phyloP scores from a whole-genome alignment of 2,888 invertebrate genomes.

The Andrena praecox region DNA sequence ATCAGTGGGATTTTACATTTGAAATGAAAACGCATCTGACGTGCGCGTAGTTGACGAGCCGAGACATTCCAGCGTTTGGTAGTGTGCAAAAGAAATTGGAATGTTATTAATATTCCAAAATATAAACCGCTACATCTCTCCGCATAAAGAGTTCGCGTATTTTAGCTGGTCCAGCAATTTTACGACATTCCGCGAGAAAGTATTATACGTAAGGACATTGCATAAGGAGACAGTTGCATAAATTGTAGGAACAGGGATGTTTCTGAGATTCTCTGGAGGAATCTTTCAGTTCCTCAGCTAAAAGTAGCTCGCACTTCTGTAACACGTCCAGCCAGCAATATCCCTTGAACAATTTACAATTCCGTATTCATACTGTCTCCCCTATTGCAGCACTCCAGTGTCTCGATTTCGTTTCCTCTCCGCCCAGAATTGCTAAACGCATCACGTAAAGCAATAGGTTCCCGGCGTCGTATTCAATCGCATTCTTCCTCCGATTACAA shows the following conservation, averaged over 20 bases:
- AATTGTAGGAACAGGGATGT: too few species aligned
- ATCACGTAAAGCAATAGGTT: constrained; percentile 62
- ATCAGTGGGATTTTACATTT: neutral
- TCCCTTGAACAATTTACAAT: neutral
- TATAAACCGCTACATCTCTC: too few species aligned
- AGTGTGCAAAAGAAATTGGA: too few species aligned
- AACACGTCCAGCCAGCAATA: neutral
- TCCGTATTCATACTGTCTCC: constrained; percentile 21
- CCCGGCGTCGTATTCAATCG: constrained; percentile 35
- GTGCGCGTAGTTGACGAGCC: too few species aligned
- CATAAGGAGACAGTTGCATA: too few species aligned
- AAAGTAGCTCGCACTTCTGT: neutral
- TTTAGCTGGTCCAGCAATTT: too few species aligned
- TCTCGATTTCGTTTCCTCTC: constrained; percentile 43
- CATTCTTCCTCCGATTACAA: constrained; percentile 60
- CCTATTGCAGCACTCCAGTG: constrained; percentile 15
- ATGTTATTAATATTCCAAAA: too few species aligned
- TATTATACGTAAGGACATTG: too few species aligned
- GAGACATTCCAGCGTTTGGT: too few species aligned
- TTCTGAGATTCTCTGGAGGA: too few species aligned
- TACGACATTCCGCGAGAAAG: too few species aligned
- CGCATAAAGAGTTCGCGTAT: too few species aligned
- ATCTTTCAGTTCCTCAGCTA: neutral
- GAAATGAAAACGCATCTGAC: neutral
- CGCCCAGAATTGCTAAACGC: constrained; percentile 46